Evolutionary conservation across 2,113 vertebrate genomes (phyloP).

Genomic region (Benitochromis conjunctus): DNA sequence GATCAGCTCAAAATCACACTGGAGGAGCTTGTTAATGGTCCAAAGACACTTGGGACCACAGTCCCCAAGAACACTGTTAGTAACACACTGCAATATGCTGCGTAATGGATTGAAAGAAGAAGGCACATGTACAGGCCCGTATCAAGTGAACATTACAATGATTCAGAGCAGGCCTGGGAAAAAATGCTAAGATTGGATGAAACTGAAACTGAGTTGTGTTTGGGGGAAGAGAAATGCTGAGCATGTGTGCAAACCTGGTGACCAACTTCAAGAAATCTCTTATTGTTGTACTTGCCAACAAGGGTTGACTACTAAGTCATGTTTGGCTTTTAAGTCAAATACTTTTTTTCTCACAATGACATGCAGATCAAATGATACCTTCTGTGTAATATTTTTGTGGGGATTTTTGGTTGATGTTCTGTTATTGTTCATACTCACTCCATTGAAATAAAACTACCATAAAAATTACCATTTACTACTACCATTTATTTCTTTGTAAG

Average conservation of each 20-base stretch:
- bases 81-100: neutral
- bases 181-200: neutral
- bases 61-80: neutral
- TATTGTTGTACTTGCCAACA: neutral
- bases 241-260: neutral
- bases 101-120: neutral
- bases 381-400: neutral
- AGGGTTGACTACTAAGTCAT: neutral
- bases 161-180: neutral
- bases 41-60: neutral
- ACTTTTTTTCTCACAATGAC: neutral
- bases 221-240: neutral
- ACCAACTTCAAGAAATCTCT: neutral
- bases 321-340: neutral
- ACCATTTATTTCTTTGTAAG: too few species aligned
- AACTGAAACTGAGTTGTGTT: too few species aligned
- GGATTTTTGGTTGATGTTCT: accelerated
- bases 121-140: neutral
- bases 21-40: neutral
- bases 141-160: neutral
- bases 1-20: neutral
- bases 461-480: too few species aligned
- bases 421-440: too few species aligned
- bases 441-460: too few species aligned
- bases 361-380: neutral